A percentile compares a stretch with the other conserved stretches of the same genome.
phyloP scores from a whole-genome alignment of 2,888 invertebrate species.

The Clivina fossor region DNA sequence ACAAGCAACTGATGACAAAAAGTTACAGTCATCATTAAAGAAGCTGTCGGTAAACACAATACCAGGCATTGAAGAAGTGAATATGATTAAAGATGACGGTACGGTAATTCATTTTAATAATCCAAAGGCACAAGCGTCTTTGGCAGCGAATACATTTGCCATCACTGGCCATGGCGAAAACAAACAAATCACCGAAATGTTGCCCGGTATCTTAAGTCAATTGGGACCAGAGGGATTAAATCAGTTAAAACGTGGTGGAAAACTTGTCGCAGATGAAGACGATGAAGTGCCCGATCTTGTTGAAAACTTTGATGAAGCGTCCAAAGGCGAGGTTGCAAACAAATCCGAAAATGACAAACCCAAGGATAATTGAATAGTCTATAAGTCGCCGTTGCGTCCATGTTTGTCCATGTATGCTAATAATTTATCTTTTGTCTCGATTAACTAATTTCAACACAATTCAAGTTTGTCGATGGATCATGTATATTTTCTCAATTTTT shows the following conservation, averaged over 20 bases:
- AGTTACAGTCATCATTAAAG: conserved; percentile 96
- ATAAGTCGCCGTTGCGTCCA: conserved; percentile 24
- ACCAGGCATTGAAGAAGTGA: conserved; percentile 98
- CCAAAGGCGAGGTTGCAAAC: conserved; percentile 77
- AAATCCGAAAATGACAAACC: conserved; percentile 44
- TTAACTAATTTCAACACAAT: too few relatives aligned
- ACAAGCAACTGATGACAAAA: conserved; percentile 99
- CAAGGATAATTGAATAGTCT: conserved; percentile 39
- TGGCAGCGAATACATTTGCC: conserved; percentile 98
- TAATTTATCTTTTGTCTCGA: conserved; percentile 29
- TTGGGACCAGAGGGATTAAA: conserved; percentile 95
- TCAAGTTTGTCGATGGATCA: too few relatives aligned
- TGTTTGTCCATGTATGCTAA: conserved; percentile 33
- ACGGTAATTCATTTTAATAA: conserved; percentile 99
- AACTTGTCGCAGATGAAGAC: conserved; percentile 68
- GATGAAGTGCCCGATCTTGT: conserved; percentile 97
- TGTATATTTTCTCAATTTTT: too few relatives aligned
- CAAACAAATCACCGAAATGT: conserved; percentile 98
- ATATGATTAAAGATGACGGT: conserved; percentile 99
- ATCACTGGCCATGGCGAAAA: conserved; percentile 98
- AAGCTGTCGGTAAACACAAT: conserved; percentile 98
- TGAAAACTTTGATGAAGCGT: conserved; percentile 97
- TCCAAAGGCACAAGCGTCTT: conserved; percentile 98
- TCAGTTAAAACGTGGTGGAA: conserved; percentile 81
- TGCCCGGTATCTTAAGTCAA: conserved; percentile 97